These are phyloP conservation scores for Teleiodes luculella DNA, from an alignment of 2,888 invertebrate genomes.

Conservation along the genomic window DNA sequence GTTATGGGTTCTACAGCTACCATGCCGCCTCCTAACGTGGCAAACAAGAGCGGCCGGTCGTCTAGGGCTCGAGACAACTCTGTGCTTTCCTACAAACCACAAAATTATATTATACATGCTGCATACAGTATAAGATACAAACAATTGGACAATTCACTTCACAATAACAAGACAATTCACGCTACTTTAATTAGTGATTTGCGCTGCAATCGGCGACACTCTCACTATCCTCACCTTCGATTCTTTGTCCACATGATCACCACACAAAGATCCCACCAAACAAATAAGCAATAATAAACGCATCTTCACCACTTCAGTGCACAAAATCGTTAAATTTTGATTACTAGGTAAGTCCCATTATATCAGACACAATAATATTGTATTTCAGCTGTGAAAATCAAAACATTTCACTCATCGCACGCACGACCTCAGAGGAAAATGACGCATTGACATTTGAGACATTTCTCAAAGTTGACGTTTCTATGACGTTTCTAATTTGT, in stretches of 20 bases:
- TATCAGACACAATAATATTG: conserved; percentile 23
- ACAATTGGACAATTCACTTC: too few relatives aligned
- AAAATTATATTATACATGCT: neutral
- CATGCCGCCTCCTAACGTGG: conserved; percentile 95
- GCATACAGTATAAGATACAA: neutral
- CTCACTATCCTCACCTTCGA: conserved; percentile 53
- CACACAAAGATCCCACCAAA: conserved; percentile 51
- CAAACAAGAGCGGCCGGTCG: conserved; percentile 89
- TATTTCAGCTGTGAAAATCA: neutral
- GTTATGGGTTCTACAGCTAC: conserved; percentile 92
- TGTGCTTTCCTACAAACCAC: conserved; percentile 73
- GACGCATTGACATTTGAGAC: neutral
- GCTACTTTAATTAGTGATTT: conserved; percentile 25
- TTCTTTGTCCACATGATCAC: conserved; percentile 52
- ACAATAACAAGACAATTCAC: too few relatives aligned
- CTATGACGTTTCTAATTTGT: too few relatives aligned
- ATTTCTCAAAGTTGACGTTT: too few relatives aligned
- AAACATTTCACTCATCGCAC: neutral
- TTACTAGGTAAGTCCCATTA: conserved; percentile 34
- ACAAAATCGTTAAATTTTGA: conserved; percentile 18
- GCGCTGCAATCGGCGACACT: conserved; percentile 35
- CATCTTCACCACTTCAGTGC: conserved; percentile 41
- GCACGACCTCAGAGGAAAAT: neutral
- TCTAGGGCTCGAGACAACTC: conserved; percentile 83
- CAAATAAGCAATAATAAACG: conserved; percentile 47